Evolutionary conservation across 2,797 vertebrate genomes (phyloP).

Genomic region (Protosalanx chinensis): DNA sequence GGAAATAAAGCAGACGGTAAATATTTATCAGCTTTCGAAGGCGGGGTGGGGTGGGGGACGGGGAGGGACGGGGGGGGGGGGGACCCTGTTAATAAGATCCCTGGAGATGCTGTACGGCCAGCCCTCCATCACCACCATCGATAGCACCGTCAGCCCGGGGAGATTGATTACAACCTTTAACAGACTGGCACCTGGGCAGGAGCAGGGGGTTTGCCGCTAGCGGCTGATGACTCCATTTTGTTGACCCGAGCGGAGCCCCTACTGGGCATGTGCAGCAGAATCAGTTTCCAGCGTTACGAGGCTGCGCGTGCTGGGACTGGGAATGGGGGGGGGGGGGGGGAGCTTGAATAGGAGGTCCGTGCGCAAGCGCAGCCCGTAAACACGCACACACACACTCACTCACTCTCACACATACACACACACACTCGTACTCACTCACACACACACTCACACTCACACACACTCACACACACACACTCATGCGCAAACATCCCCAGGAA

Average conservation of each 20-base stretch:
- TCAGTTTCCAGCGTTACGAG: constrained; percentile 3
- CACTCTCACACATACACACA: constrained; percentile 15
- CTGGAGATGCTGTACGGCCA: constrained; percentile 44
- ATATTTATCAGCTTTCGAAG: constrained; percentile 51
- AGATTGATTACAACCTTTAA: constrained; percentile 69
- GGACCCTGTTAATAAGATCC: constrained; percentile 56
- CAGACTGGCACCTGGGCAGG: constrained; percentile 57
- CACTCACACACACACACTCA: background rate
- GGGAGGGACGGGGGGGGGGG: constrained; percentile 24
- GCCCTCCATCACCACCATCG: constrained; percentile 54
- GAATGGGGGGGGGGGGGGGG: background rate
- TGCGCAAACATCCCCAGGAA: background rate
- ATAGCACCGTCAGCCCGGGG: constrained; percentile 48
- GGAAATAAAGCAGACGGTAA: constrained; percentile 28
- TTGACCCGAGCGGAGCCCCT: constrained; percentile 5
- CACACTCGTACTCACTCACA: background rate
- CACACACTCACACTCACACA: too few species aligned
- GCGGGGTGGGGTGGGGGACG: background rate
- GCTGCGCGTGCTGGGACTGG: background rate
- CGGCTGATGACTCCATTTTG: constrained; percentile 44
- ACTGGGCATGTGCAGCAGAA: constrained; percentile 24
- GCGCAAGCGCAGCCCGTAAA: background rate
- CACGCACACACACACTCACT: constrained; percentile 9
- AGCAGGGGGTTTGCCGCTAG: constrained; percentile 22
- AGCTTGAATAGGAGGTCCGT: too few species aligned